Percentiles rank a stretch among this genome's conserved stretches.
Evolutionary conservation across 2,888 invertebrate genomes (phyloP).

Genomic region (Ditylenchus weischeri): DNA sequence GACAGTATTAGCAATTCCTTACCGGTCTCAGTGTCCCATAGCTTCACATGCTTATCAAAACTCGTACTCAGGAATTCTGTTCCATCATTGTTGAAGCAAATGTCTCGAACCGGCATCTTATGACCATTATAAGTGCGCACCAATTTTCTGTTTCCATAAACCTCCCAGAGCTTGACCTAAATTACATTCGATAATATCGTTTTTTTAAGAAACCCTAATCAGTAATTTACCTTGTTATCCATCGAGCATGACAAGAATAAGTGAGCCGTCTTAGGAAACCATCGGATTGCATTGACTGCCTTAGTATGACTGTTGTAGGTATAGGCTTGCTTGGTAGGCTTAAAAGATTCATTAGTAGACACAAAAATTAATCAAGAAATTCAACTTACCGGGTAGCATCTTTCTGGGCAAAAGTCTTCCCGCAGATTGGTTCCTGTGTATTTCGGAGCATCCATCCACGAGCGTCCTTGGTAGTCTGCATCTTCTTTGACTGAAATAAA

Average conservation of each 20-base stretch:
- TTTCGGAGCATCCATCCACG: slow-evolving; percentile 86
- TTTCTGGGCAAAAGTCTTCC: slow-evolving; percentile 80
- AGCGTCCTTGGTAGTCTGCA: slow-evolving; percentile 92
- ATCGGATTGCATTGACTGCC: slow-evolving; percentile 86
- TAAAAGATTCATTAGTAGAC: no score
- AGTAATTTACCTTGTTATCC: slow-evolving; percentile 77
- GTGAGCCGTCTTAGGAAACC: slow-evolving; percentile 91
- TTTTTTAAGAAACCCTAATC: background rate
- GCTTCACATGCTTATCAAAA: slow-evolving; percentile 91
- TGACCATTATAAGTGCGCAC: slow-evolving; percentile 92
- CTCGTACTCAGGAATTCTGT: slow-evolving; percentile 87
- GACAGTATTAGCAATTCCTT: background rate
- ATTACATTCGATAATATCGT: slow-evolving; percentile 13
- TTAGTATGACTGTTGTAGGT: slow-evolving; percentile 82
- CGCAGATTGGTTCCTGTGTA: slow-evolving; percentile 85
- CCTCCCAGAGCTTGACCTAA: slow-evolving; percentile 82
- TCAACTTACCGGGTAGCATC: slow-evolving; percentile 30
- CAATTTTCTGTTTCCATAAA: slow-evolving; percentile 87
- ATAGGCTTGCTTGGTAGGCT: slow-evolving; percentile 64
- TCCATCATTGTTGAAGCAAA: slow-evolving; percentile 90
- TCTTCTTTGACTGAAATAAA: slow-evolving; percentile 76
- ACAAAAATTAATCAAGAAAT: no score
- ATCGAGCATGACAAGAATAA: slow-evolving; percentile 89
- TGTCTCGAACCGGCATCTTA: slow-evolving; percentile 89
- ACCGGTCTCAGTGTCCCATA: slow-evolving; percentile 99